phyloP scores from a whole-genome alignment of 2,113 vertebrate species.

The Spea multiplicata region DNA sequence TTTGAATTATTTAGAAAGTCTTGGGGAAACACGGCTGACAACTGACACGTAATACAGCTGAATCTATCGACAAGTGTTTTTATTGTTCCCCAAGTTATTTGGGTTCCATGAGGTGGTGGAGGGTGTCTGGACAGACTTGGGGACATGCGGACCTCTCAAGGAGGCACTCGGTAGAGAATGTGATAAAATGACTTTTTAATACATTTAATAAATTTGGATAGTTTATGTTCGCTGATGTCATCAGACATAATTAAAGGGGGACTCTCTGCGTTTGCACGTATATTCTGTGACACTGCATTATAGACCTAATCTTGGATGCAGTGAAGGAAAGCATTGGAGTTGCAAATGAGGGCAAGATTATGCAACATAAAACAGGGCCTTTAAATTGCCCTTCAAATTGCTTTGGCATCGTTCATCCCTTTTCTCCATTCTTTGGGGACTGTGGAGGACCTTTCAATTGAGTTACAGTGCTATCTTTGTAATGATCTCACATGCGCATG shows the following conservation, averaged over 20 bases:
- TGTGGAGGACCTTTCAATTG: conserved; percentile 16
- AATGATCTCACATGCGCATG: conserved; percentile 2
- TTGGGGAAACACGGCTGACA: too few species aligned
- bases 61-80: too few species aligned
- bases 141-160: not conserved
- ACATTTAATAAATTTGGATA: not conserved
- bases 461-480: conserved; percentile 38
- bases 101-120: too few species aligned
- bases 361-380: conserved; percentile 20
- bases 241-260: not conserved
- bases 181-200: not conserved
- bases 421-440: conserved; percentile 28
- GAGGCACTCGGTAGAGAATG: not conserved
- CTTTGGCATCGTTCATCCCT: conserved; percentile 20
- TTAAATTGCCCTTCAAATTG: conserved; percentile 27
- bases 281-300: not conserved
- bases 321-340: conserved; percentile 1
- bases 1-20: too few species aligned
- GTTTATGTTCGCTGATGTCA: conserved; percentile 2
- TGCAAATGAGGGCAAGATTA: conserved; percentile 24
- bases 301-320: not conserved
- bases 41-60: too few species aligned
- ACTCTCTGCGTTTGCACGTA: not conserved
- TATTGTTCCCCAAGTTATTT: too few species aligned
- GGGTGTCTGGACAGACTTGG: too few species aligned